Conservation (phyloP, 2,797 vertebrate genomes). For the Parauchenoglanis ngamensis region DNA sequence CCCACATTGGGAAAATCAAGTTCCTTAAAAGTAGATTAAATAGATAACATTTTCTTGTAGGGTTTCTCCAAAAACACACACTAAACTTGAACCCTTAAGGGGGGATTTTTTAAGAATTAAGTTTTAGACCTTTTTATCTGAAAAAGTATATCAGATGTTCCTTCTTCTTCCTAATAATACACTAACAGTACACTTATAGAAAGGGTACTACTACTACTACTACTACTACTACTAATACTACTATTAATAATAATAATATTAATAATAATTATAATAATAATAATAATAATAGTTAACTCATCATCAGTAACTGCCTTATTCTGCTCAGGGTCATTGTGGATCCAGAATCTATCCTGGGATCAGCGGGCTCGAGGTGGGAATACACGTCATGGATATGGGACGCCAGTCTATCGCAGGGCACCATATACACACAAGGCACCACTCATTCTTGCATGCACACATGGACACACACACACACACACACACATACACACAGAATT, state of each 20-base stretch:
- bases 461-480: not conserved
- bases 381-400: not conserved
- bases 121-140: too few relatives aligned
- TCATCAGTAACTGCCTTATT: not conserved
- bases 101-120: not conserved
- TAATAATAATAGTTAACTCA: not conserved
- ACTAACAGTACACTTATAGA: not conserved
- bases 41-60: not conserved
- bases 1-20: not conserved
- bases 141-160: not conserved
- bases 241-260: not conserved
- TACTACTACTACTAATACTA: not conserved
- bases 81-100: not conserved
- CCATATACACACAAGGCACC: not conserved
- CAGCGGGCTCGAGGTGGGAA: not conserved
- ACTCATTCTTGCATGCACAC: not conserved
- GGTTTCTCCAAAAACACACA: not conserved
- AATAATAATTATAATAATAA: too few relatives aligned
- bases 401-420: not conserved
- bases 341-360: not conserved
- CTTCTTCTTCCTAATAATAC: not conserved
- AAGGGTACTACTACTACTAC: not conserved
- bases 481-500: too few relatives aligned
- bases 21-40: not conserved
- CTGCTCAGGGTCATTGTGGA: not conserved